Evolutionary conservation across 2,797 vertebrate genomes (phyloP), one percentile per base, ranked within the genome.

Genomic region (Cyclura pinguis): DNA sequence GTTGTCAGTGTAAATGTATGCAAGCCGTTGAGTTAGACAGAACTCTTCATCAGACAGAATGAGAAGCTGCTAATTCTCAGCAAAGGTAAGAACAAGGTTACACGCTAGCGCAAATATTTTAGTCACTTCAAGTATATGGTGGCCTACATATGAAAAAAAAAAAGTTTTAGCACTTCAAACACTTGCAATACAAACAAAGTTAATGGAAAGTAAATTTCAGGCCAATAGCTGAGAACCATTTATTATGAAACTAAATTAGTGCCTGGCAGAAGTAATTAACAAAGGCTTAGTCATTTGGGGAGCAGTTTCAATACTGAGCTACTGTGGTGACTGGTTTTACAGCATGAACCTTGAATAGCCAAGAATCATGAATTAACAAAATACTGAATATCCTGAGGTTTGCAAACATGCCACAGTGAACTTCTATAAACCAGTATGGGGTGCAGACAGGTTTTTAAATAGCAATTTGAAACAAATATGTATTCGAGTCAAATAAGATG

Each of bases 201-300:
- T 96, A 95, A 95, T 85, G 52, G 90, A 89, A 94, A 96, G 95
- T 96, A 96, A 96, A 96, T 95, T 95, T 96, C 93, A 91, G 87
- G 91, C 91, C 91, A 89, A 92, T 89, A 94, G 90, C 95, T 95
- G 91, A 94, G 94, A 96, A 94, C 93, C 92, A 93, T 94, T 96
- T 96, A 96, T 96, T 95, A 96, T 93, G 94, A 86, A 94, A 89
- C 93, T 84, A 94, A 95, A 95, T 96, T 95, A 92, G 95, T 96
- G 94, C 92, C 93, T 96, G 94, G 96, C 95, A 96, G 95, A 95
- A 96, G 95, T 96, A 96, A 96, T 96, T 96, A 96, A 95, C 95
- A 95, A 94, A 95, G 92, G 93, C 94, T 96, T 94, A 95, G 92
- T 92, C 93, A 95, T 93, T 95, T 94, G 93, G 88, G 91, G 93